Evolutionary conservation across 1,140 invertebrate species (phyloP).

Genomic region (Megalopta genalis): DNA sequence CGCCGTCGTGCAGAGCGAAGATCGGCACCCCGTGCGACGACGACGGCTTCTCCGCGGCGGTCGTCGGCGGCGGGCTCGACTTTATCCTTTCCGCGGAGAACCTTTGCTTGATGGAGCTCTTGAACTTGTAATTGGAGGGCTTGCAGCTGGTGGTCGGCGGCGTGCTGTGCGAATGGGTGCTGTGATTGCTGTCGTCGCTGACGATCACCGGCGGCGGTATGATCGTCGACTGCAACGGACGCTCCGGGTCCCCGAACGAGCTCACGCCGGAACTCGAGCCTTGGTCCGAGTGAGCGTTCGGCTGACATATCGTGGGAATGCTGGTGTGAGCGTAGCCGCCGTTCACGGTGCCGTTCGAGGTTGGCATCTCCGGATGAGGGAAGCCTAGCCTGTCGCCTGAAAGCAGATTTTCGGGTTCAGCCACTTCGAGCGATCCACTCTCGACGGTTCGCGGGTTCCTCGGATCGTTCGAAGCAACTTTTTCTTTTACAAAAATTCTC

Average conservation of each 20-base stretch:
- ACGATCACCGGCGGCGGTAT: slow-evolving; percentile 67
- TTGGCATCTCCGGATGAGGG: slow-evolving; percentile 79
- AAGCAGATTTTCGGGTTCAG: slow-evolving; percentile 23
- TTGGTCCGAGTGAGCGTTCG: slow-evolving; percentile 75
- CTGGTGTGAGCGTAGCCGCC: slow-evolving; percentile 74
- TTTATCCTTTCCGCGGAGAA: slow-evolving; percentile 82
- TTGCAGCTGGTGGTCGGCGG: slow-evolving; percentile 64
- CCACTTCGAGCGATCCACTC: background rate
- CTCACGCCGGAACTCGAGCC: slow-evolving; percentile 76
- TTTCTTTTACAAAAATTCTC: too few species aligned
- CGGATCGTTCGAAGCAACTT: too few species aligned
- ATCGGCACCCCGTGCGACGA: slow-evolving; percentile 83
- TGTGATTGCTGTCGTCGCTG: slow-evolving; percentile 78
- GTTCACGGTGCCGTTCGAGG: slow-evolving; percentile 74
- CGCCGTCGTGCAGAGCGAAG: slow-evolving; percentile 90
- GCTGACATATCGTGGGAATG: slow-evolving; percentile 74
- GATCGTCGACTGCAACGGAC: slow-evolving; percentile 61
- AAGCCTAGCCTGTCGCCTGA: slow-evolving; percentile 81
- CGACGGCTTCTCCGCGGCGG: slow-evolving; percentile 65
- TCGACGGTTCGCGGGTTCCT: too few species aligned
- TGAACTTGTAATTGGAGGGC: slow-evolving; percentile 91
- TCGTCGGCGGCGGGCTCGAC: slow-evolving; percentile 69
- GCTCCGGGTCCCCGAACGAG: slow-evolving; percentile 74
- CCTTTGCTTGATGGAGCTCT: slow-evolving; percentile 95
- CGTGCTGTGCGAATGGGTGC: slow-evolving; percentile 70